A percentile compares a stretch with the other conserved stretches of the same genome.
These are phyloP conservation scores for Prunella fulvescens DNA, from an alignment of 2,113 vertebrate species.

Conservation along the genomic window DNA sequence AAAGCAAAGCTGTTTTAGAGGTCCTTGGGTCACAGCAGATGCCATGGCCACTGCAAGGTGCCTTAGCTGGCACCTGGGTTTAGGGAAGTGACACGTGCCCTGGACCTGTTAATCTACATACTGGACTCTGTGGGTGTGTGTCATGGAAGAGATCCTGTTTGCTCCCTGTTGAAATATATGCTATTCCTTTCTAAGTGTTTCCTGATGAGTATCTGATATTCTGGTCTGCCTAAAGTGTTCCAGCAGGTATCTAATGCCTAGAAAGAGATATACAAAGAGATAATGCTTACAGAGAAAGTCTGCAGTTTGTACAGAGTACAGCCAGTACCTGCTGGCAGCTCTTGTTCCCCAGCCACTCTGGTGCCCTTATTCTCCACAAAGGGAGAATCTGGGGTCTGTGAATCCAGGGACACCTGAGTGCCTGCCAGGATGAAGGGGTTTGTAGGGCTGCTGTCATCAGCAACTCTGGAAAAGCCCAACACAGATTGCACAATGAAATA, in stretches of 20 bases:
- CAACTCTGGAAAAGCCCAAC: neutral
- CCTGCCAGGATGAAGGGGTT: rapidly evolving
- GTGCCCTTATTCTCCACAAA: neutral
- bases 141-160: neutral
- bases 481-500: neutral
- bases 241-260: neutral
- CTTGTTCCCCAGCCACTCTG: neutral
- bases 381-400: neutral
- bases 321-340: neutral
- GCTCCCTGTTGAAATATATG: neutral
- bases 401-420: neutral
- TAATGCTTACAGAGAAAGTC: neutral
- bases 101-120: neutral
- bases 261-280: neutral
- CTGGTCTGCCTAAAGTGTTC: neutral
- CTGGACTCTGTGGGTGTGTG: neutral
- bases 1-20: neutral
- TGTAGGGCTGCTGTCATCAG: neutral
- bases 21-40: neutral
- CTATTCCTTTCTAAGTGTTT: neutral
- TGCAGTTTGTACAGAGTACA: neutral
- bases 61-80: neutral
- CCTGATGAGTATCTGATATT: neutral
- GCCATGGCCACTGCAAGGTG: neutral
- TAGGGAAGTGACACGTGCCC: neutral